Base-by-base conservation (phyloP, 2,888 invertebrate species). In the Dolomedes plantarius region DNA sequence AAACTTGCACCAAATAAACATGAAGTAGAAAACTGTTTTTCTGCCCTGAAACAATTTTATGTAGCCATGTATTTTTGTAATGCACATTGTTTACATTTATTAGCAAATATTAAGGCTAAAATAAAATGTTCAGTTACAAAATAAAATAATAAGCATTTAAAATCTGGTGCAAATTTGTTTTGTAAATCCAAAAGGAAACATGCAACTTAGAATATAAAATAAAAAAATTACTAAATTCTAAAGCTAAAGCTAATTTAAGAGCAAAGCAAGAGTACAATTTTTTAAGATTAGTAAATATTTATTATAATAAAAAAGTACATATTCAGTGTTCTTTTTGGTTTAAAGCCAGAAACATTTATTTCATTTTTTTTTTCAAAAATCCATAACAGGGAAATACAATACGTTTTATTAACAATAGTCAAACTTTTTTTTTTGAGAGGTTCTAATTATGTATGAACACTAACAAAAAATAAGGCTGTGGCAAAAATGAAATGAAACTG, bases 1-100 rank as follows among this genome's bases (percentile, higher is more conserved):
- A 86, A 88, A 88, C 67, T 86, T 88, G 79, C 87, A 88, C 85
- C 79, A 88, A 88, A 81, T 16, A 71, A 62, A 23, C 46, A 27
- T 69, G 16, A n/a, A 31, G 1, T 11, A 7, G 5, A 46, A 16
- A 67, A 69, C 67, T 80, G 75, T 73, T 76, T 72, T 77, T 83
- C 83, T 83, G 83, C 83, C 76, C 72, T 50, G 6, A 41, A 64
- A 62, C 28, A 71, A 1, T 31, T 28, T 62, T 16, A 41, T 65
- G 2, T 76, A 76, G 41, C 36, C 31, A 41, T 28, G 23, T 7
- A 31, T 41, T 64, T 71, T 6, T 41, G n/a, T 9, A 56, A 19
- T 71, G n/a, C 56, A 31, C 31, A 62, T 50, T 16, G 13, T 32
- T 23, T n/a, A n/a, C n/a, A n/a, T n/a, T n/a, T 62, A 19, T 50